Conservation (phyloP, 2,888 invertebrate species). For the Plebejus argus region DNA sequence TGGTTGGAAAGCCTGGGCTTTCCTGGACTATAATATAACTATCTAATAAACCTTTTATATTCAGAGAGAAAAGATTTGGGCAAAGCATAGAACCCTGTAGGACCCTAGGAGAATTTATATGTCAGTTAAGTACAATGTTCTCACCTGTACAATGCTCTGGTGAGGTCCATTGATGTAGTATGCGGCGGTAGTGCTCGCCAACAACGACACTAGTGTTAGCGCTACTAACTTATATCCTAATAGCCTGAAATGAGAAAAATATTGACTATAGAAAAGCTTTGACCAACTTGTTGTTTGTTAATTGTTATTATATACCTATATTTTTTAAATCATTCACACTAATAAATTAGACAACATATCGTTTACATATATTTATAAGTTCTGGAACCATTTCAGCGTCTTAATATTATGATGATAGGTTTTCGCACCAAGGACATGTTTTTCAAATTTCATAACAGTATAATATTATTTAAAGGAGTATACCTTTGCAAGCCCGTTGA, state of each 20-base stretch:
- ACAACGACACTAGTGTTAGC: slow-evolving; percentile 68
- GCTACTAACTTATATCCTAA: slow-evolving; percentile 82
- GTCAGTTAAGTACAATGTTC: not conserved
- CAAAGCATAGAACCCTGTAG: not conserved
- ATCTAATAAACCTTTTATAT: no score
- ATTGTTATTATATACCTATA: no score
- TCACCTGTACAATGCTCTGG: slow-evolving; percentile 80
- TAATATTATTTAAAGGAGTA: not conserved
- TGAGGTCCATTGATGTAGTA: slow-evolving; percentile 84
- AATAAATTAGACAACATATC: no score
- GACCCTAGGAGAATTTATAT: not conserved
- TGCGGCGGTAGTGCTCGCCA: slow-evolving; percentile 73
- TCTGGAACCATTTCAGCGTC: no score
- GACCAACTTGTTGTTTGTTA: not conserved
- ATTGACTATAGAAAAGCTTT: slow-evolving; percentile 33
- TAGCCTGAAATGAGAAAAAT: slow-evolving; percentile 76
- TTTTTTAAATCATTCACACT: not conserved
- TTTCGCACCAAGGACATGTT: no score
- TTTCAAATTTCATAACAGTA: no score
- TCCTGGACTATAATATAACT: no score
- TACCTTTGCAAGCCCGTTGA: slow-evolving; percentile 72
- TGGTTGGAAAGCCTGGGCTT: no score
- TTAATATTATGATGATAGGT: no score
- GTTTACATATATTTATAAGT: no score
- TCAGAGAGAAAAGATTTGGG: not conserved